Evolutionary conservation across 64 coral and sea anemone species (phyloP).

Genomic region (Platygyra sinensis): DNA sequence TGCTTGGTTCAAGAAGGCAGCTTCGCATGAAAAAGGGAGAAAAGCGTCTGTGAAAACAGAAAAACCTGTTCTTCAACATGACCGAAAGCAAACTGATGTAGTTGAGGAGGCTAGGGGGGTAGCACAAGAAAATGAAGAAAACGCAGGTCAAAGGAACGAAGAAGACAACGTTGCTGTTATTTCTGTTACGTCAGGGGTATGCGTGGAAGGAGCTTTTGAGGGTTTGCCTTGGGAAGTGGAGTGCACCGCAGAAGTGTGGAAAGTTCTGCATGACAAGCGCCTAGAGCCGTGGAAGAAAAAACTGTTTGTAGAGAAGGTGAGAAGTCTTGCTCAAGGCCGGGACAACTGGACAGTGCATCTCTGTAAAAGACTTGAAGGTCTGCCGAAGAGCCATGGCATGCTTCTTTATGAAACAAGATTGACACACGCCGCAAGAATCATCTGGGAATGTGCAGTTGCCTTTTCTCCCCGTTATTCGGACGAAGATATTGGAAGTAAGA

Average conservation of each 20-base stretch:
- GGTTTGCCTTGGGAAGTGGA: conserved; percentile 71
- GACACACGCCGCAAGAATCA: conserved; percentile 36
- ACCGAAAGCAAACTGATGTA: neutral
- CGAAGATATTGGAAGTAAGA: neutral
- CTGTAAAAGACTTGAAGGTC: conserved; percentile 54
- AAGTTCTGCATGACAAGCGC: conserved; percentile 22
- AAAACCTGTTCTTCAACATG: too few species aligned
- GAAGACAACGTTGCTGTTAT: neutral
- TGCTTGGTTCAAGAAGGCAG: neutral
- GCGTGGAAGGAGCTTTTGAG: conserved; percentile 35
- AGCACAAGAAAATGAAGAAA: neutral
- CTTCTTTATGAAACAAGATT: conserved; percentile 53
- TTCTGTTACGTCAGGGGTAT: neutral
- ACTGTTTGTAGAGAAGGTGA: conserved; percentile 39
- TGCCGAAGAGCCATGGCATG: conserved; percentile 34
- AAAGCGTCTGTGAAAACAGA: neutral
- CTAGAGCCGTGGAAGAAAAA: conserved; percentile 9
- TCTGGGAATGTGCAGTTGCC: conserved; percentile 65
- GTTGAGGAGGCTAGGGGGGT: neutral
- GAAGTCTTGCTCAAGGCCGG: conserved; percentile 58
- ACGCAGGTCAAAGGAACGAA: neutral
- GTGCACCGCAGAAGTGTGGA: conserved; percentile 62
- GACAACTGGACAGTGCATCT: conserved; percentile 44
- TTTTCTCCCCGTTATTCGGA: conserved; percentile 63
- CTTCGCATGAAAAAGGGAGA: neutral